Conservation (phyloP, 92 coral and sea anemone genomes). For the Zoanthus sansibaricus region DNA sequence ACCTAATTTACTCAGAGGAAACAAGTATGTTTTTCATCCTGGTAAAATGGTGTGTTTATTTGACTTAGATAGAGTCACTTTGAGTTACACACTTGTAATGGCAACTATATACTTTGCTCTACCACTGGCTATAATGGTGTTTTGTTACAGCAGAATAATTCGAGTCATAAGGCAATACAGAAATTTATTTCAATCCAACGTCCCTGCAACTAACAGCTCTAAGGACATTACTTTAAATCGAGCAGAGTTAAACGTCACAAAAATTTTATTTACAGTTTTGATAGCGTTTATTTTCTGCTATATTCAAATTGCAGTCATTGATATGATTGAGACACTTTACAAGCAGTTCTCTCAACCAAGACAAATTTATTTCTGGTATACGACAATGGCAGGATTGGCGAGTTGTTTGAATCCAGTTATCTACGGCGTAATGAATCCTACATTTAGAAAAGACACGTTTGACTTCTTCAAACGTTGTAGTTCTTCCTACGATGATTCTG, state of each 20-base stretch:
- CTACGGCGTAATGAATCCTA: constrained; percentile 34
- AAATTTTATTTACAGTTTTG: constrained; percentile 29
- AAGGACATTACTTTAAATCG: neutral
- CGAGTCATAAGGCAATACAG: constrained; percentile 22
- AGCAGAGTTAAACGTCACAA: constrained; percentile 29
- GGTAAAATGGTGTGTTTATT: constrained; percentile 38
- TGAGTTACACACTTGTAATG: constrained; percentile 16
- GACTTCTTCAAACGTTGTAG: constrained; percentile 6
- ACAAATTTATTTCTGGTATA: constrained; percentile 34
- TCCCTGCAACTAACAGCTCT: neutral
- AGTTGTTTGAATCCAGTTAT: constrained; percentile 37
- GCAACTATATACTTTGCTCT: constrained; percentile 10
- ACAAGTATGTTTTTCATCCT: constrained; percentile 44
- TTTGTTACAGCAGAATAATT: constrained; percentile 26
- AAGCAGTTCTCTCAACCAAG: constrained; percentile 40
- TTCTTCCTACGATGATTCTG: neutral
- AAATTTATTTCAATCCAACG: neutral
- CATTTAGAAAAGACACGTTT: constrained; percentile 3
- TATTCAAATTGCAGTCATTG: constrained; percentile 34
- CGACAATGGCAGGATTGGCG: constrained; percentile 18
- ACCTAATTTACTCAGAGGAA: constrained; percentile 28
- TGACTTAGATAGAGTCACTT: constrained; percentile 26
- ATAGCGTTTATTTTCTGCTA: constrained; percentile 30
- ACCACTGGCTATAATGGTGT: constrained; percentile 28
- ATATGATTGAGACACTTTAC: constrained; percentile 23